phyloP scores from a whole-genome alignment of 2,797 vertebrate species.

The Macrochelys suwanniensis region DNA sequence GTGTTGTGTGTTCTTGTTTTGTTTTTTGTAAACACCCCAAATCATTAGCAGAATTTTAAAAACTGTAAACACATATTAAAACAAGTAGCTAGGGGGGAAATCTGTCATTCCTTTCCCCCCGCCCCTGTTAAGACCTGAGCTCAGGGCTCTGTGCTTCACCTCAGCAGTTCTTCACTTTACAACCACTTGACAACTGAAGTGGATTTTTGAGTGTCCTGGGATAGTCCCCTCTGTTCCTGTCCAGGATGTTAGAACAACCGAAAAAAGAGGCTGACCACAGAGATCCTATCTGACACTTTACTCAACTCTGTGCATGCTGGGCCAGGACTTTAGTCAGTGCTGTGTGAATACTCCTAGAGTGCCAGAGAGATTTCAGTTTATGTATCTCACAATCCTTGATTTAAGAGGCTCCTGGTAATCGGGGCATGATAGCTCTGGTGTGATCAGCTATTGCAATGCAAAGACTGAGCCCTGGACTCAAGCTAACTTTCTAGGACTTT shows the following conservation, averaged over 20 bases:
- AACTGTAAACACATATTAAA: not conserved
- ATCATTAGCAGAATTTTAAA: not conserved
- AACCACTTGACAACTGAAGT: not conserved
- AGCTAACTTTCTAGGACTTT: not conserved
- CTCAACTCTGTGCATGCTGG: not conserved
- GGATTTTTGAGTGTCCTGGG: not conserved
- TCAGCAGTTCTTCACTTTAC: not conserved
- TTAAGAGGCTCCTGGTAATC: not conserved
- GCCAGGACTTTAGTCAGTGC: not conserved
- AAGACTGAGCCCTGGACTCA: not conserved
- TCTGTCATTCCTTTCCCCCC: not conserved
- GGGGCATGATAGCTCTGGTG: accelerated
- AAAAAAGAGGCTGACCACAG: not conserved
- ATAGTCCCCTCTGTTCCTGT: not conserved
- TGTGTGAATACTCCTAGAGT: not conserved
- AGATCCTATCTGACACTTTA: not conserved
- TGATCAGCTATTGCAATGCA: not conserved
- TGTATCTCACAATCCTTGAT: not conserved
- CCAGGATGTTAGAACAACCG: not conserved
- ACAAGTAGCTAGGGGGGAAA: not conserved
- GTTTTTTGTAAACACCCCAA: not conserved
- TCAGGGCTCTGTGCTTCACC: not conserved
- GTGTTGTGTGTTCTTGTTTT: not conserved
- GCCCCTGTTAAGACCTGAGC: not conserved
- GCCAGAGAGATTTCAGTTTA: accelerated